A percentile compares a stretch with the other conserved stretches of the same genome.
Conservation (phyloP, 1,140 invertebrate species). For the Stegodyphus dumicola region DNA sequence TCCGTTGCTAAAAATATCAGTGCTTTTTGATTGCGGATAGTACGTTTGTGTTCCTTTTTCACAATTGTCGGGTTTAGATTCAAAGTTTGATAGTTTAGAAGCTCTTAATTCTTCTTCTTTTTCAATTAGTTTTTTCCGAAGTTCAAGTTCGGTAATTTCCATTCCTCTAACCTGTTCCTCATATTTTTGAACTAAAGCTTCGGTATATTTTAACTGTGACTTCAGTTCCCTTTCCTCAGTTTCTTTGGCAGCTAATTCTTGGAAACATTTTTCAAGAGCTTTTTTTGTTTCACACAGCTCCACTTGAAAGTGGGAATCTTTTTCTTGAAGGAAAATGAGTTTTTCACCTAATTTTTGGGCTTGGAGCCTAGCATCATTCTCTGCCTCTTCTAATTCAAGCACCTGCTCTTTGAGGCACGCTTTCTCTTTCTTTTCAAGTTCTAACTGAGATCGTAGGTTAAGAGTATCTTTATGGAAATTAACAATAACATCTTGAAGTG, state of each 20-base stretch:
- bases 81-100: background rate
- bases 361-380: slow-evolving; percentile 62
- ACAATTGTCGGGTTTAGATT: slow-evolving; percentile 3
- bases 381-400: slow-evolving; percentile 63
- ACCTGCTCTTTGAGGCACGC: slow-evolving; percentile 58
- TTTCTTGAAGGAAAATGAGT: slow-evolving; percentile 54
- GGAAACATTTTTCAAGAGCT: slow-evolving; percentile 55
- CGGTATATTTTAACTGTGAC: slow-evolving; percentile 63
- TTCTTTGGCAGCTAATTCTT: slow-evolving; percentile 72
- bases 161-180: slow-evolving; percentile 74
- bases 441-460: slow-evolving; percentile 20
- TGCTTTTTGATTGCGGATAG: background rate
- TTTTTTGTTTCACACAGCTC: slow-evolving; percentile 48
- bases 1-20: no score
- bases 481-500: slow-evolving; percentile 15
- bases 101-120: slow-evolving; percentile 20
- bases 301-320: slow-evolving; percentile 55
- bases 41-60: slow-evolving; percentile 50
- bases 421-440: slow-evolving; percentile 50
- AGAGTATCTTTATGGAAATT: slow-evolving; percentile 36
- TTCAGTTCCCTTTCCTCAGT: slow-evolving; percentile 73
- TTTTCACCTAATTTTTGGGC: slow-evolving; percentile 58
- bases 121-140: slow-evolving; percentile 65
- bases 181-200: slow-evolving; percentile 67
- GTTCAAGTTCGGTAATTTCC: slow-evolving; percentile 73